Base-by-base conservation (phyloP, 2,888 invertebrate species). In the Eupsilia transversa region DNA sequence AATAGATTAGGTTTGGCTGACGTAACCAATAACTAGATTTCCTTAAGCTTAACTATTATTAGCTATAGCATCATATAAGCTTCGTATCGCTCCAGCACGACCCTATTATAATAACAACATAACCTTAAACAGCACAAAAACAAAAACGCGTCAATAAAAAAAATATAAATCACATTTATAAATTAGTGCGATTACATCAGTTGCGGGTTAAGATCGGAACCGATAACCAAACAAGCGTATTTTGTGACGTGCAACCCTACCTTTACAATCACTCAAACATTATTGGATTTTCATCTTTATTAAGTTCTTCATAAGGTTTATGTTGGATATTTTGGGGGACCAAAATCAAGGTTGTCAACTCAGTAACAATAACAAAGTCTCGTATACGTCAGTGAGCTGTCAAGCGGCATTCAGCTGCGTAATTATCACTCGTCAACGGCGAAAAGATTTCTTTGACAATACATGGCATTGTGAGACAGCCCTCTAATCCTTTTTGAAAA, bases 391-490 rank as follows among this genome's bases (percentile, higher is more conserved):
- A 89, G 83, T 74, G 78, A 82, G 79, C 87, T 89, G 92, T 93
- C 93, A 93, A 92, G 92, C 90, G 89, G 91, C 90, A 93, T 93
- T 93, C 92, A 92, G 79, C 90, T 92, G 91, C 86, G 91, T 94
- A 94, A 94, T 94, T 94, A 94, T 92, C 91, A 89, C 89, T 92
- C 92, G 90, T 91, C 91, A 88, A 87, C 83, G 86, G 91, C 92
- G 91, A 93, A 92, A 88, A 89, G 90, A 91, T 90, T 90, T 88
- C 90, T 89, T 89, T 89, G 91, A 93, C 93, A 93, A 92, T 92
- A 87, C 87, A 86, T 86, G 85, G 87, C 87, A 87, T 89, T 86
- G 87, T 89, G 91, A 90, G 89, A 82, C 84, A 79, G 84, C 91
- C 89, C 85, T 93, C 85, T 93, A 92, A 93, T 93, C 92, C 89